phyloP scores from a whole-genome alignment of 2,113 vertebrate genomes.

The Falco punctatus region DNA sequence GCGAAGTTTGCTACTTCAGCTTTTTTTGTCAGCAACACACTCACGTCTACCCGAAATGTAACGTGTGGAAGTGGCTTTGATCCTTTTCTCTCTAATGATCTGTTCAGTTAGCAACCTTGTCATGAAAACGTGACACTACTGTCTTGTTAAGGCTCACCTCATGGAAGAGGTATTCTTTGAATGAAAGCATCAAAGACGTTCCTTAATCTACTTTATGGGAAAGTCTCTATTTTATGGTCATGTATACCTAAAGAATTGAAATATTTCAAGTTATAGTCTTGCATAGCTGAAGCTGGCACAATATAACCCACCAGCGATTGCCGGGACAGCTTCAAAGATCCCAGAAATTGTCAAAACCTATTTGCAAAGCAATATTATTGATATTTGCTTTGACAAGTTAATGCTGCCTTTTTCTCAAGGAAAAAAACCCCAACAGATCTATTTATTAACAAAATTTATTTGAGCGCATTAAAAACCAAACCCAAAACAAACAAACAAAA shows the following conservation, averaged over 20 bases:
- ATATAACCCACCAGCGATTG: background rate
- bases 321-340: background rate
- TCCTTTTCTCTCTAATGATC: conserved; percentile 42
- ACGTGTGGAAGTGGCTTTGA: background rate
- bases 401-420: background rate
- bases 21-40: background rate
- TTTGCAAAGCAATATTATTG: background rate
- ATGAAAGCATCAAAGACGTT: background rate
- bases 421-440: background rate
- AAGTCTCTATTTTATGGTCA: background rate
- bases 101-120: background rate
- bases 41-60: background rate
- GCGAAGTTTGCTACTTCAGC: background rate
- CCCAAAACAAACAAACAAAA: no score
- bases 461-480: background rate
- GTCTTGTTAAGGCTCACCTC: conserved; percentile 4
- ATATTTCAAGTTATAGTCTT: background rate
- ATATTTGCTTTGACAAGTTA: background rate
- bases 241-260: background rate
- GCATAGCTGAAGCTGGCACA: background rate
- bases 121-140: background rate
- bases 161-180: conserved; percentile 7
- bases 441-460: background rate
- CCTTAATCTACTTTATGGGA: background rate
- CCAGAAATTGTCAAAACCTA: background rate